Evolutionary conservation across 2,888 invertebrate genomes (phyloP).

Genomic region (Sarcophaga carnaria): DNA sequence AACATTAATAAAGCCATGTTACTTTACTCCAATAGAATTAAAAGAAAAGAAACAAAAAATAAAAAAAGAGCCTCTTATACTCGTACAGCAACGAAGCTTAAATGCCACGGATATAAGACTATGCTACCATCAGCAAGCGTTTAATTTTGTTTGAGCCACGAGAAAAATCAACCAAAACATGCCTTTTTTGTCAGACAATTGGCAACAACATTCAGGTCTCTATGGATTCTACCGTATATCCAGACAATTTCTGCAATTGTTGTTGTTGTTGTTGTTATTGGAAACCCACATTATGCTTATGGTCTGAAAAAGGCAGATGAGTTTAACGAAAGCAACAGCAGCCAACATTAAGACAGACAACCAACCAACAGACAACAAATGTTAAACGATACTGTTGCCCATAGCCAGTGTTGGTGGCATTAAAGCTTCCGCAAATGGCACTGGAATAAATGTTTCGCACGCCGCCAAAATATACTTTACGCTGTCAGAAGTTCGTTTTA

Average conservation of each 20-base stretch:
- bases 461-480: slow-evolving; percentile 38
- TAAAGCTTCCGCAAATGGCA: slow-evolving; percentile 62
- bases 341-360: slow-evolving; percentile 35
- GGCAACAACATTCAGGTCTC: slow-evolving; percentile 34
- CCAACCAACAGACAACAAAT: slow-evolving; percentile 46
- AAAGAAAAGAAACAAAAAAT: too few relatives aligned
- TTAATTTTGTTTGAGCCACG: slow-evolving; percentile 31
- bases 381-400: slow-evolving; percentile 36
- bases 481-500: slow-evolving; percentile 38
- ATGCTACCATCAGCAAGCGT: neutral
- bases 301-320: slow-evolving; percentile 47
- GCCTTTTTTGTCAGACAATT: slow-evolving; percentile 28
- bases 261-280: slow-evolving; percentile 12
- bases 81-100: neutral
- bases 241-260: slow-evolving; percentile 11
- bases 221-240: slow-evolving; percentile 33
- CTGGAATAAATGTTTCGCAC: slow-evolving; percentile 52
- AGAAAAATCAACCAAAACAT: slow-evolving; percentile 15
- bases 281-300: slow-evolving; percentile 44
- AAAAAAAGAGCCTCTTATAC: neutral
- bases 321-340: slow-evolving; percentile 3
- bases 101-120: neutral
- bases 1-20: slow-evolving; percentile 57
- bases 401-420: slow-evolving; percentile 44
- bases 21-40: slow-evolving; percentile 31